Evolutionary conservation across 2,113 vertebrate genomes (phyloP).

Genomic region (Ictalurus punctatus): DNA sequence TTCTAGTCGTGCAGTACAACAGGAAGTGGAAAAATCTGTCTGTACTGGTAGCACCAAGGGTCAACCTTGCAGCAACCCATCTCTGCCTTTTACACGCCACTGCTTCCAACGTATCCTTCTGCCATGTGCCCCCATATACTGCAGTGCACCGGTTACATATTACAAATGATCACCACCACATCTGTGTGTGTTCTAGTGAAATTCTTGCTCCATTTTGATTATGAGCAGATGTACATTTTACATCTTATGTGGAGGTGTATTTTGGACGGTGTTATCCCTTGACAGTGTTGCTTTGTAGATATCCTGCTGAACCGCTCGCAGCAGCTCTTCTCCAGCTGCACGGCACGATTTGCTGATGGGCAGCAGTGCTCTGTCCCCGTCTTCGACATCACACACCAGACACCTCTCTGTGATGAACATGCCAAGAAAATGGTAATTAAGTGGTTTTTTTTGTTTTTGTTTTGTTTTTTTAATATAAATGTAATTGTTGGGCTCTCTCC

Average conservation of each 20-base stretch:
- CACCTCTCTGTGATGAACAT: slow-evolving; percentile 97
- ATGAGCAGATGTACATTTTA: not conserved
- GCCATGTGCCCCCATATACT: not conserved
- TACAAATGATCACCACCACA: not conserved
- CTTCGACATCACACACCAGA: slow-evolving; percentile 98
- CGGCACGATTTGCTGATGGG: slow-evolving; percentile 96
- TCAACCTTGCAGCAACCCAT: slow-evolving; percentile 83
- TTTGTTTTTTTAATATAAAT: not conserved
- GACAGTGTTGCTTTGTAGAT: slow-evolving; percentile 76
- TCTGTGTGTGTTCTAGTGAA: not conserved
- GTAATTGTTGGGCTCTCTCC: not conserved
- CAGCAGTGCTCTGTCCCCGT: slow-evolving; percentile 98
- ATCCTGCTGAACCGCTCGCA: slow-evolving; percentile 95
- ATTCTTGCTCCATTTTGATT: not conserved
- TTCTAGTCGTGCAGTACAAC: slow-evolving; percentile 72
- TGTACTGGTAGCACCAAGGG: slow-evolving; percentile 88
- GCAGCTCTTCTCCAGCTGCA: slow-evolving; percentile 99
- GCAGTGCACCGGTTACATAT: not conserved
- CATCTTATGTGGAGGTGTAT: not conserved
- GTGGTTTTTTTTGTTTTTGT: not conserved
- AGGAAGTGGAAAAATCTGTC: slow-evolving; percentile 72
- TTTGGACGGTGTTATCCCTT: slow-evolving; percentile 70
- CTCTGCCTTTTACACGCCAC: slow-evolving; percentile 93
- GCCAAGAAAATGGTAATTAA: slow-evolving; percentile 98
- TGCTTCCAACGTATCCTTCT: slow-evolving; percentile 98